Percentiles rank a stretch among this genome's conserved stretches.
Evolutionary conservation across 1,140 invertebrate genomes (phyloP).

Genomic region (Tetramorium simillimum): DNA sequence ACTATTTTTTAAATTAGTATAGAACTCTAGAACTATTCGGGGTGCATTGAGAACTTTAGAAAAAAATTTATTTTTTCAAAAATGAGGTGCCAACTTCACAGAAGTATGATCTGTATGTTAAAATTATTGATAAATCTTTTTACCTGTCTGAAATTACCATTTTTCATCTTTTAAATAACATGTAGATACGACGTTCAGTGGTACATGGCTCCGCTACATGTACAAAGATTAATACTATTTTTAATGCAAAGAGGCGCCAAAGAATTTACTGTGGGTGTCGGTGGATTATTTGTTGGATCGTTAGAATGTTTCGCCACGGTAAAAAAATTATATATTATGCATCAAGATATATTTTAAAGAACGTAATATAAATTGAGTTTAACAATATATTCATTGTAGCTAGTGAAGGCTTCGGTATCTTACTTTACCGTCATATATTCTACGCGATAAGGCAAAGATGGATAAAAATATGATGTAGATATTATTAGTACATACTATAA

Average conservation of each 20-base stretch:
- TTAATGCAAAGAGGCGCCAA: neutral
- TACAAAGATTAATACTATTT: neutral
- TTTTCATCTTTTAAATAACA: neutral
- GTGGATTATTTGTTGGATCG: neutral
- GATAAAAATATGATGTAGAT: neutral
- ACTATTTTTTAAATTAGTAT: too few species aligned
- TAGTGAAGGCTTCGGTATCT: neutral
- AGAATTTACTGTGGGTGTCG: neutral
- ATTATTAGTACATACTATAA: neutral
- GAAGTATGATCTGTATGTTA: neutral
- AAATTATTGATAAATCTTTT: neutral
- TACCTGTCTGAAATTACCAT: neutral
- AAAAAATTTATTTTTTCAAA: too few species aligned
- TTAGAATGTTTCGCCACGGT: neutral
- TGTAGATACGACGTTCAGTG: neutral
- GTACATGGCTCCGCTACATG: neutral
- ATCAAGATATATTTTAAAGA: neutral
- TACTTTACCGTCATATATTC: conserved; percentile 9
- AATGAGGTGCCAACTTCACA: too few species aligned
- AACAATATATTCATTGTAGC: neutral
- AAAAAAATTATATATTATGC: neutral
- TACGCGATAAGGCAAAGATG: neutral
- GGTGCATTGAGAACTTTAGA: too few species aligned
- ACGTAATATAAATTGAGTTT: neutral
- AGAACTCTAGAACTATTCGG: too few species aligned